Base-by-base conservation (phyloP, 2,113 vertebrate genomes). In the Bos javanicus region DNA sequence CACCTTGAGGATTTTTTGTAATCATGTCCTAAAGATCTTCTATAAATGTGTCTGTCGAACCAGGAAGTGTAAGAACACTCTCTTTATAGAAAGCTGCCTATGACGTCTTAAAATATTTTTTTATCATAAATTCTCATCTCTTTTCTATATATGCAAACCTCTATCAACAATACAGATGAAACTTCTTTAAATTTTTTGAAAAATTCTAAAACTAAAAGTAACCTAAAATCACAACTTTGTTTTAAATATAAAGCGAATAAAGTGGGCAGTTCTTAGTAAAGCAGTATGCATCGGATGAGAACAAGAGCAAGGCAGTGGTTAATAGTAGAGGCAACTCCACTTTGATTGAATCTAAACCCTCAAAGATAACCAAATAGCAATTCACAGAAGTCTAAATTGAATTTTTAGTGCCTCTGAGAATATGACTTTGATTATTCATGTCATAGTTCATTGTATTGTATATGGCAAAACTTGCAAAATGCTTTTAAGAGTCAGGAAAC, bases 1-100 rank as follows among this genome's bases (percentile, higher is more conserved):
- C 19, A 93, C 89, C 87, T 88, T 95, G 86, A 98, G 80, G 43
- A 90, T 91, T 94, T 97, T 93, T 83, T 95, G 21, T 81, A 96
- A 95, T 92, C 95, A 54, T 76, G 17, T 87, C 62, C 95, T 96
- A 95, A 6, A 95, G 86, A 95, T 91, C 67, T 57, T 82, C 19
- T 92, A 81, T 95, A 89, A 93, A 59, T 93, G 36, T 93, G 94
- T 97, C 97, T 98, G 71, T 90, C 71, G 89, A 95, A 74, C 67
- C 52, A 76, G 21, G 46, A 93, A 92, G 43, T 96, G 23, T 81
- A 95, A 96, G 12, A 95, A 92, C 30, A 46, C 19, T 90, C 12
- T 56, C 96, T 97, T 97, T 94, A 89, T 83, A 57, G 21, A 87
- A 95, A 91, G 12, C 30, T 54, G 8, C 59, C n/a, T 87, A 48